A percentile compares a stretch with the other conserved stretches of the same genome.
phyloP scores from a whole-genome alignment of 2,797 vertebrate species.

The Fratercula arctica region DNA sequence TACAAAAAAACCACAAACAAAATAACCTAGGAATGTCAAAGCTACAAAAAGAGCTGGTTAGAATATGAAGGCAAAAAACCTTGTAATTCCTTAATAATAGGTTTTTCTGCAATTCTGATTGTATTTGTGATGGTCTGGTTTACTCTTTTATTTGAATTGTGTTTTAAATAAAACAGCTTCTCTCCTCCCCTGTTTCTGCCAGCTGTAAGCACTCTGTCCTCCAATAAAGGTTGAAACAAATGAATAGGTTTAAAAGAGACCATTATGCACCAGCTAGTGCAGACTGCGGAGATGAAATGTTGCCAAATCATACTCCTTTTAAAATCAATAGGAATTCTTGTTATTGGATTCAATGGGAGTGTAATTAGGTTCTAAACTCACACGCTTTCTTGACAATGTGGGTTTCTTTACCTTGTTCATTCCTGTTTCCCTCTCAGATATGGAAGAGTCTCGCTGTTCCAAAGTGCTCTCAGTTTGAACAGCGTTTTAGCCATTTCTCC shows the following conservation, averaged over 20 bases:
- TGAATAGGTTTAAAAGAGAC: constrained; percentile 51
- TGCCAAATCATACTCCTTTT: constrained; percentile 48
- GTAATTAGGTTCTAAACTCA: constrained; percentile 45
- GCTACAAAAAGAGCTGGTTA: background rate
- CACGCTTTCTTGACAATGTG: background rate
- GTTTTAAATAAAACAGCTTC: constrained; percentile 22
- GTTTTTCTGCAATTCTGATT: constrained; percentile 11
- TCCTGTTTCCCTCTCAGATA: background rate
- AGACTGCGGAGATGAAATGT: constrained; percentile 4
- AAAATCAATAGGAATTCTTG: constrained; percentile 56
- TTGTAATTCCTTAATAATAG: constrained; percentile 31
- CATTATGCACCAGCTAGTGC: background rate
- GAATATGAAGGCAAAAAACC: background rate
- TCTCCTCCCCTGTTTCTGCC: background rate
- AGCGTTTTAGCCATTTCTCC: background rate
- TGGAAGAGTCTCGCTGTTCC: background rate
- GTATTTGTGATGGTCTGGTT: constrained; percentile 29
- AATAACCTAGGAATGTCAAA: background rate
- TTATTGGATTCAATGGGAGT: constrained; percentile 25
- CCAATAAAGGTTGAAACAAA: constrained; percentile 47
- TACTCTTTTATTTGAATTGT: constrained; percentile 34
- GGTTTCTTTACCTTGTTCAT: background rate
- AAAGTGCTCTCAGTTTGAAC: background rate
- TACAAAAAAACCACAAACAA: background rate
- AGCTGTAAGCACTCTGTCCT: constrained; percentile 31